Evolutionary conservation across 2,888 invertebrate species (phyloP).

Genomic region (Labia minor): DNA sequence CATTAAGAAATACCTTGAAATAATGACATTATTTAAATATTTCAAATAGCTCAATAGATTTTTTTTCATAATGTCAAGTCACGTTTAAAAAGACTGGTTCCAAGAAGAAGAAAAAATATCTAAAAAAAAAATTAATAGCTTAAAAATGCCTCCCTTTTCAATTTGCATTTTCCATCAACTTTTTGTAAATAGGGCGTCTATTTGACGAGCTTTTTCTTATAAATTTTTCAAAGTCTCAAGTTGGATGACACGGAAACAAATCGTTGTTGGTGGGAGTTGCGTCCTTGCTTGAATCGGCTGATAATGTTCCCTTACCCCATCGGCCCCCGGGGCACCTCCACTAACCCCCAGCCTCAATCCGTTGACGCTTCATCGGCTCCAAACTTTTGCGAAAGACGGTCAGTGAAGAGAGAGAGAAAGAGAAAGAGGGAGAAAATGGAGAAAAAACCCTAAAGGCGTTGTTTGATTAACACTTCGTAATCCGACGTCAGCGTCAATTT

Average conservation of each 20-base stretch:
- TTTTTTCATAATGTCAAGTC: too few relatives aligned
- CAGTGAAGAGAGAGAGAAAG: too few relatives aligned
- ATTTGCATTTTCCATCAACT: slow-evolving; percentile 1
- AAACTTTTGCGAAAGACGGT: background rate
- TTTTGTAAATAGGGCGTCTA: background rate
- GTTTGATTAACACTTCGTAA: slow-evolving; percentile 13
- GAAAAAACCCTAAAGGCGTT: background rate
- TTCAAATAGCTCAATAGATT: too few relatives aligned
- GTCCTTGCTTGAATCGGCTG: background rate
- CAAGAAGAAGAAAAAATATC: too few relatives aligned
- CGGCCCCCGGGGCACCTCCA: background rate
- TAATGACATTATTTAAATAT: too few relatives aligned
- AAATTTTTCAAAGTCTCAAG: background rate
- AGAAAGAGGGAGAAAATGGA: too few relatives aligned
- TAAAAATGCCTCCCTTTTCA: slow-evolving; percentile 1
- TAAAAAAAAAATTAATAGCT: background rate
- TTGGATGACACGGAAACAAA: background rate
- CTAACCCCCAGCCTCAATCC: background rate
- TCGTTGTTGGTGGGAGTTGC: background rate
- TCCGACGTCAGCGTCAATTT: slow-evolving; percentile 13
- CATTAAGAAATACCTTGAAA: too few relatives aligned
- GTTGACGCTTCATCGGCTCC: slow-evolving; percentile 5
- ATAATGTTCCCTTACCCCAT: background rate
- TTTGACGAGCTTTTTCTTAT: background rate
- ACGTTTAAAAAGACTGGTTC: too few relatives aligned